A percentile compares a stretch with the other conserved stretches of the same genome.
Evolutionary conservation across 2,797 vertebrate species (phyloP).

Genomic region (Cuniculus paca): DNA sequence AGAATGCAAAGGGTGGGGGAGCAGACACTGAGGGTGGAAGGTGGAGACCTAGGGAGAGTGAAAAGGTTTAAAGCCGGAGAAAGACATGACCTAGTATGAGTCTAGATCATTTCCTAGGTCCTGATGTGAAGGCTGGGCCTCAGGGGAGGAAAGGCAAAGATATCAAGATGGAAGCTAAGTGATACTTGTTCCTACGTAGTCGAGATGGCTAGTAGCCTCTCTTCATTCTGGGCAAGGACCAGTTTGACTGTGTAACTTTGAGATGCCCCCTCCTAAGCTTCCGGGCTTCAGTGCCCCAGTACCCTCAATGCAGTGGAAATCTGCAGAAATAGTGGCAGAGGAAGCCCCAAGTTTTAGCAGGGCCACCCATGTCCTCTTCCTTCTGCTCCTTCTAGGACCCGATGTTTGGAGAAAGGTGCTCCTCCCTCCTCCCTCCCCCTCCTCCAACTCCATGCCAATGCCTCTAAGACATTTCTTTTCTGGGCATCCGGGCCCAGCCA

Average conservation of each 20-base stretch:
- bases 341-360: slow-evolving; percentile 46
- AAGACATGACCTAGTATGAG: not conserved
- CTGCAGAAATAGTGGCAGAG: not conserved
- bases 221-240: not conserved
- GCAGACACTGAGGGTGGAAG: not conserved
- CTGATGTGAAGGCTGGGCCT: slow-evolving; percentile 6
- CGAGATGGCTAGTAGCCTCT: not conserved
- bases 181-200: not conserved
- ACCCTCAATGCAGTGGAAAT: not conserved
- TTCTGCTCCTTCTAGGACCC: slow-evolving; percentile 60
- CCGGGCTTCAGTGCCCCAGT: not conserved
- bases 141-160: not conserved
- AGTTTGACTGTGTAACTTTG: slow-evolving; percentile 47
- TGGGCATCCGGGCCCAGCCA: slow-evolving; percentile 76
- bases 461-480: slow-evolving; percentile 85
- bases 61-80: slow-evolving; percentile 51
- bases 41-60: not conserved
- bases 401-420: slow-evolving; percentile 67
- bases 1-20: not conserved
- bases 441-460: slow-evolving; percentile 70
- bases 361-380: not conserved
- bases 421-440: not conserved
- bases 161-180: not conserved
- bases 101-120: slow-evolving; percentile 25
- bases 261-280: not conserved